Evolutionary conservation across 2,888 invertebrate species (phyloP), one percentile per base, ranked within the genome.

Genomic region (Apamea anceps): DNA sequence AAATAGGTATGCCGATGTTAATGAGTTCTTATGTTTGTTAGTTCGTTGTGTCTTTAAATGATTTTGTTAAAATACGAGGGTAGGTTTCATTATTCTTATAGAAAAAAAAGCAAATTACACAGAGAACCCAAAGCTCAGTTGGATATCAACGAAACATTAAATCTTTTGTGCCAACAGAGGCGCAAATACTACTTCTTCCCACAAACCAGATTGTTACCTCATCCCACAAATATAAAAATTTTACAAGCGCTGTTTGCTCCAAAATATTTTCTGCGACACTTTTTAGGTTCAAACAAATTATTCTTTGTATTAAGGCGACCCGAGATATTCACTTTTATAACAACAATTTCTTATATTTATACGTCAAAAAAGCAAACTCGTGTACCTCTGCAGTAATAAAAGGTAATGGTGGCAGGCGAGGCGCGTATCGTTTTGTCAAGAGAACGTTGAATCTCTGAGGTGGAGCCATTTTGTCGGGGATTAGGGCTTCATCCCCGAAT

Each of bases 321-420:
- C 91, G 82, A 91, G 91, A 90, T 92, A 93, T 93, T 90, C 87
- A 87, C 89, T 93, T 94, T 94, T 94, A 93, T 93, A 92, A 92
- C 91, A 70, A 90, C 90, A 91, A 91, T 93, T 91, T 92, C 91
- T 93, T 93, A 93, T 94, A 92, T 94, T 94, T 94, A 92, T 93
- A 92, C 91, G 91, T 91, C 93, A 94, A 95, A 95, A 95, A 95
- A 95, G 95, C 94, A 94, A 95, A 95, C 90, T 91, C 94, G 90
- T 95, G 96, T 96, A 94, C 92, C 93, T 93, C 93, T 90, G 86
- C 87, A 91, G 93, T 94, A 95, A 95, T 96, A 95, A 96, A 96
- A 95, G 87, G 92, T 94, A 95, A 95, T 95, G 94, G 93, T 91
- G 91, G 92, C 90, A 91, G 91, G 90, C 89, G 90, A 89, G 87